Conservation (phyloP, 2,888 invertebrate genomes). For the Sepiola atlantica region DNA sequence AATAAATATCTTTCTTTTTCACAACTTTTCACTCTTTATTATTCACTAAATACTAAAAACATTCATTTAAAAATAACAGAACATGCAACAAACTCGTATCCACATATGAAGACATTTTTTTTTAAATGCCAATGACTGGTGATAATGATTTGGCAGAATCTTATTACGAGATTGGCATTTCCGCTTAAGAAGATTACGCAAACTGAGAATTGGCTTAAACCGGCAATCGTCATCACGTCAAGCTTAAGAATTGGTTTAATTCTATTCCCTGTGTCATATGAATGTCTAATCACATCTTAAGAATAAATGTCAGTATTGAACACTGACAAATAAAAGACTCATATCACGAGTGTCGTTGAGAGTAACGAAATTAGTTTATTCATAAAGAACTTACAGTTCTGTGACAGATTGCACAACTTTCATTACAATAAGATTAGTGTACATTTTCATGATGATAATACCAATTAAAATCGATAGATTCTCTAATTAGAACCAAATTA, state of each 20-base stretch:
- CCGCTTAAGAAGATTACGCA: not conserved
- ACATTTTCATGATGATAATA: too few species aligned
- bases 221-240: not conserved
- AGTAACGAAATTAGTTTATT: not conserved
- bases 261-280: not conserved
- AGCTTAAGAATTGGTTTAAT: not conserved
- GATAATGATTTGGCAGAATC: constrained; percentile 2
- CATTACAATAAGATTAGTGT: too few species aligned
- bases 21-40: too few species aligned
- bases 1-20: too few species aligned
- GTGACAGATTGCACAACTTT: too few species aligned
- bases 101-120: too few species aligned
- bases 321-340: not conserved
- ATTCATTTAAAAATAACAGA: too few species aligned
- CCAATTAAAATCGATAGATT: too few species aligned
- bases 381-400: not conserved
- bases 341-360: not conserved
- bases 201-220: not conserved
- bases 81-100: too few species aligned
- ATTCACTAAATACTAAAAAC: too few species aligned
- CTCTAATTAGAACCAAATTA: too few species aligned
- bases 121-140: not conserved
- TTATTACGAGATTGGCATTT: not conserved
- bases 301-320: not conserved
- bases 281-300: constrained; percentile 7